Evolutionary conservation across 2,888 invertebrate species (phyloP), one percentile per base, ranked within the genome.

Genomic region (Amphimallon solstitiale): DNA sequence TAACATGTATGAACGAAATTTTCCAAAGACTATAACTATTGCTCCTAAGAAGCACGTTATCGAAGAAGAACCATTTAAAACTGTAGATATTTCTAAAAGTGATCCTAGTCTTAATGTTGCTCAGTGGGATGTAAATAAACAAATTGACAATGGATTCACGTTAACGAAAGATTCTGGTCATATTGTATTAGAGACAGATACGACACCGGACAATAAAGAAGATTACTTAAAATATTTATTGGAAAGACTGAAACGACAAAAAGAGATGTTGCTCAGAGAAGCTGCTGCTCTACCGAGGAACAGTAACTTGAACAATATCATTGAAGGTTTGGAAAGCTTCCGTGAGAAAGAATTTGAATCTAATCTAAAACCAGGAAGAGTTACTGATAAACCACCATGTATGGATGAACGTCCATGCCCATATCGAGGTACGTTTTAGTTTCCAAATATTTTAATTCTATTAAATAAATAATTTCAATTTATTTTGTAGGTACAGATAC

Each of bases 1-100:
- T 70, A 81, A 84, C 40, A 85, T 82, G 0, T 81, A 86, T 68
- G 85, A 86, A 69, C 82, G 83, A 69, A 64, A 76, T 38, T 76
- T 80, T 64, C 79, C 79, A 2, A 75, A 76, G 66, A 74, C 76
- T 1, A 75, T 81, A 12, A 80, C 80, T 1, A 70, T 81, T 23
- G 77, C 79, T 5, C 73, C 73, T 7, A 77, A 72, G 71, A 73
- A 70, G 10, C 66, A 48, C 48, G 64, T 66, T 9, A 61, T 68
- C 7, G 61, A 66, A 2, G 68, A 60, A 21, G 46, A 63, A 49
- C 71, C 70, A 5, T 73, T 70, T 64, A 59, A 61, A 65, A 62
- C 63, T 14, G 66, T 71, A 14, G 67, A 68, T 66, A n/a, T 70
- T n/a, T 54, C 68, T 6, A 64, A 66, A 14, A 60, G 60, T 34